A percentile compares a stretch with the other conserved stretches of the same genome.
These are phyloP conservation scores for Littorina saxatilis DNA, from an alignment of 1,140 invertebrate species.

Conservation along the genomic window DNA sequence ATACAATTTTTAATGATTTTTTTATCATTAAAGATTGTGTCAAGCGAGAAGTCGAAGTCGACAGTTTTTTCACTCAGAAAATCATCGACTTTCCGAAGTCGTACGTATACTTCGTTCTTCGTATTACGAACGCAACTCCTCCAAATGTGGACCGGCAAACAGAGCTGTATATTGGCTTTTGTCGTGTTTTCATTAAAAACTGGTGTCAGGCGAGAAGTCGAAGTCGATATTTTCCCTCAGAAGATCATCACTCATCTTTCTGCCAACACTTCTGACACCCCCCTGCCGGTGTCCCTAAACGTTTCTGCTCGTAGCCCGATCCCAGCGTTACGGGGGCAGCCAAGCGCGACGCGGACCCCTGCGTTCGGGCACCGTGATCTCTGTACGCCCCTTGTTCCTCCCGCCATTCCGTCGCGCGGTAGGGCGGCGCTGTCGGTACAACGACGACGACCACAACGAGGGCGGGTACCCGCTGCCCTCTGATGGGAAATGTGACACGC, in stretches of 20 bases:
- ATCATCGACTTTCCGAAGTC: no score
- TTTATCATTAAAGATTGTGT: no score
- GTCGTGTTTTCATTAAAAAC: not conserved
- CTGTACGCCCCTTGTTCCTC: not conserved
- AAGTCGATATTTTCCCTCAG: not conserved
- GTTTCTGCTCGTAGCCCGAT: not conserved
- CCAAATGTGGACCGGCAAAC: no score
- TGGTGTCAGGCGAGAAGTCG: not conserved
- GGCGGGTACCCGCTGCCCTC: slow-evolving; percentile 31
- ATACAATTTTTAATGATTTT: no score
- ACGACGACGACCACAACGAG: not conserved
- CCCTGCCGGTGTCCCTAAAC: not conserved
- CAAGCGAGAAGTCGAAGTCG: no score
- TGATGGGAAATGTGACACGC: slow-evolving; percentile 35
- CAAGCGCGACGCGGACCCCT: not conserved
- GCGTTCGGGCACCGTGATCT: not conserved
- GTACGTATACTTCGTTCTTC: no score
- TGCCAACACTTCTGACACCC: not conserved
- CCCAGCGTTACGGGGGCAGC: not conserved
- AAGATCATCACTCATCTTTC: slow-evolving; percentile 24
- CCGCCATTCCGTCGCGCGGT: not conserved
- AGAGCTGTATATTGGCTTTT: no score
- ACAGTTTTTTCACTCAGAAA: no score
- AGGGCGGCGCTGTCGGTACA: slow-evolving; percentile 18
- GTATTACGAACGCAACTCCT: no score